Percentiles rank a stretch among this genome's conserved stretches.
phyloP scores from a whole-genome alignment of 2,113 vertebrate species.

The Rhegmatorhina hoffmannsi region DNA sequence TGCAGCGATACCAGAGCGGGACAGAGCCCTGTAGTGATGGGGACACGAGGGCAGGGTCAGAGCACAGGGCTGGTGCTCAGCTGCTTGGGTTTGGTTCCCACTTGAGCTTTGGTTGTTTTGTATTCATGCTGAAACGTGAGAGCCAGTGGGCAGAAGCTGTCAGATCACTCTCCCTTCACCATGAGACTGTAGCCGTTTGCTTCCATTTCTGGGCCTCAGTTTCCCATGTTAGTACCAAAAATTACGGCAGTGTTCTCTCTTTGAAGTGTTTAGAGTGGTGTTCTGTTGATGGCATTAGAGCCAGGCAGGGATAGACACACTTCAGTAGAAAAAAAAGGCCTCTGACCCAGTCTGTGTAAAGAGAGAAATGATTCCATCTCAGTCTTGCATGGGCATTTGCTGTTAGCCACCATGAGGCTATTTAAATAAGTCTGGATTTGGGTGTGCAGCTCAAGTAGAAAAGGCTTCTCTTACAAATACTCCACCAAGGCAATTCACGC shows the following conservation, averaged over 20 bases:
- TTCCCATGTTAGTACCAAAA: neutral
- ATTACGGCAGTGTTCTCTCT: neutral
- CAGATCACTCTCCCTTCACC: neutral
- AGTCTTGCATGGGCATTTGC: neutral
- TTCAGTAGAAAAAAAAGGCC: neutral
- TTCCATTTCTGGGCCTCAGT: neutral
- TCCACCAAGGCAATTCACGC: neutral
- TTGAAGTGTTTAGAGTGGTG: neutral
- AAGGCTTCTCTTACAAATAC: neutral
- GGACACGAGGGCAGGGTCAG: rapidly evolving
- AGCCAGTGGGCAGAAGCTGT: neutral
- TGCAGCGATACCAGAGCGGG: rapidly evolving
- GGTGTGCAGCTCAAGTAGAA: neutral
- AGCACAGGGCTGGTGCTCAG: neutral
- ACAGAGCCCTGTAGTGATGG: neutral
- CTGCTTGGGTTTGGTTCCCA: neutral
- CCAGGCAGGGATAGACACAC: too few relatives aligned
- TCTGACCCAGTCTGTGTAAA: neutral
- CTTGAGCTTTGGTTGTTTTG: neutral
- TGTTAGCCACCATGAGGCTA: neutral
- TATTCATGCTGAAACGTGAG: rapidly evolving
- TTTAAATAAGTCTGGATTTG: neutral
- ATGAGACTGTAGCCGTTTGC: rapidly evolving
- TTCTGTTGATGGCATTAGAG: neutral
- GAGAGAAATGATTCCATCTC: neutral